These are phyloP conservation scores for Neoarius graeffei DNA, from an alignment of 2,113 vertebrate genomes.

Conservation along the genomic window DNA sequence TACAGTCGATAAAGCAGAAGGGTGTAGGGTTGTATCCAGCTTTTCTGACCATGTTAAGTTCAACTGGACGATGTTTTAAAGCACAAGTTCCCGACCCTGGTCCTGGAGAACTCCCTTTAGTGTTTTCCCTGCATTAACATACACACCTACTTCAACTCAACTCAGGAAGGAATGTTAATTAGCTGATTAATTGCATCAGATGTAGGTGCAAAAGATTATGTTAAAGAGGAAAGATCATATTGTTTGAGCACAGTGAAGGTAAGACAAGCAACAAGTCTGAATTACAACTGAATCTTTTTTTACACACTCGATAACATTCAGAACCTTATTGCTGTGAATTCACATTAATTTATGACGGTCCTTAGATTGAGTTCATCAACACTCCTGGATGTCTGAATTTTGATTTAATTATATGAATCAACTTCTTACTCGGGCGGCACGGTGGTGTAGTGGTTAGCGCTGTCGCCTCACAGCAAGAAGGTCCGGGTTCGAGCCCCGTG, in stretches of 20 bases:
- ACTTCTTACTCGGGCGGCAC: too few relatives aligned
- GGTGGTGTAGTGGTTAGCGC: too few relatives aligned
- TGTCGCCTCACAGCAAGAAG: too few relatives aligned
- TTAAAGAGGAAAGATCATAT: background rate
- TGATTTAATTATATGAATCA: background rate
- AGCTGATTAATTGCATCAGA: background rate
- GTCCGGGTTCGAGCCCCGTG: too few relatives aligned
- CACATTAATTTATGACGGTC: background rate
- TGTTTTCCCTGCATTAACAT: background rate
- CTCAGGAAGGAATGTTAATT: background rate
- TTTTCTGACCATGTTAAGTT: background rate
- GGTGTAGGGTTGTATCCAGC: background rate
- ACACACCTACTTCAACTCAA: background rate
- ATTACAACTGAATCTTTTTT: background rate
- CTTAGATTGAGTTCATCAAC: background rate
- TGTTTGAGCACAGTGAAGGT: background rate
- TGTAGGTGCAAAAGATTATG: background rate
- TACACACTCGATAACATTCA: background rate
- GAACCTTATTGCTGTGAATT: background rate
- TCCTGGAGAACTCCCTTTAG: background rate
- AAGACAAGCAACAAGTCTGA: background rate
- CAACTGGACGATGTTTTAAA: background rate
- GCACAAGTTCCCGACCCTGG: background rate
- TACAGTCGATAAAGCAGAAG: background rate
- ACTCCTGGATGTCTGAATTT: background rate